Base-by-base conservation (phyloP, 1,140 invertebrate species). In the Protaetia brevitarsis region DNA sequence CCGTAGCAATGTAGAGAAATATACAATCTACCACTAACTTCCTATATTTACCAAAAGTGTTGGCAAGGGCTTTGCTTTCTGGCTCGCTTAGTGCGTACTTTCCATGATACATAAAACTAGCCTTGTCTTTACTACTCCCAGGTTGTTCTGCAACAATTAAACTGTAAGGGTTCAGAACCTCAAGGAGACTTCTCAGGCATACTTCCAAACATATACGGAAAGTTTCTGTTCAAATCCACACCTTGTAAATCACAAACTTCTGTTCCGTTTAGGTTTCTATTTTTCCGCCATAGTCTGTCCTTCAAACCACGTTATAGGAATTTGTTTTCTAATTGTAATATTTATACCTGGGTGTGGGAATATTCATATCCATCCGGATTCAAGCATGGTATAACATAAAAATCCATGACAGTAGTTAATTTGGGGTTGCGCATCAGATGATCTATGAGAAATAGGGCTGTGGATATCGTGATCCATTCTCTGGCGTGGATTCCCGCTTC, bases 1-100 rank as follows among this genome's bases (percentile, higher is more conserved):
- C 84, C 84, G 70, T 90, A 92, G 0, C 88, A 82, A 74, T 92
- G 90, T 11, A 92, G 70, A 0, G 88, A 86, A 1, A 91, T 76
- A 71, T 89, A 91, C 34, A 89, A 78, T 60, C 86, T 83, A n/a
- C n/a, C 3, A 89, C 76, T 26, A 81, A 72, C 8, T 84, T 68
- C 5, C 75, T 77, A 19, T 87, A 72, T 29, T 79, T 73, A 62
- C 82, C 72, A 71, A 90, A 80, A 0, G 85, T 78, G 59, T 84
- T 82, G n/a, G 82, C 78, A 36, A 89, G 80, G 11, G 86, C 83
- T 63, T 75, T 74, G 1, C 88, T 88, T 76, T 94, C 92, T 1
- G 83, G 81, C 76, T 94, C 92, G 0, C 91, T 93, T 73, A 66
- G 19, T 27, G 45, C 45, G 11, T 34, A 21, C 28, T 34, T 31